phyloP scores from a whole-genome alignment of 2,797 vertebrate genomes.

The Semotilus atromaculatus region DNA sequence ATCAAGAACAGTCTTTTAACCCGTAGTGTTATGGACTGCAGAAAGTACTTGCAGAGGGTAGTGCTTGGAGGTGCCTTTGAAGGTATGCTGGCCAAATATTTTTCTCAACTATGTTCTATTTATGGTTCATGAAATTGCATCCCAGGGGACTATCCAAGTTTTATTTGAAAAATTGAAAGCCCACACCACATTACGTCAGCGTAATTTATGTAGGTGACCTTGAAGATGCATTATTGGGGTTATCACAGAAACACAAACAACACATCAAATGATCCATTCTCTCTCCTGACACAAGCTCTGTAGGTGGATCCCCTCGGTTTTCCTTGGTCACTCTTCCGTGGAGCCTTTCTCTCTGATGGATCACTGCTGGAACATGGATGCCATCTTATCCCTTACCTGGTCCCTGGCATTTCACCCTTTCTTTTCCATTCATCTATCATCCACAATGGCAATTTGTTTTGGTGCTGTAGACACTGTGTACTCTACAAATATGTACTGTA shows the following conservation, averaged over 20 bases:
- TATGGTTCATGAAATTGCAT: slow-evolving; percentile 10
- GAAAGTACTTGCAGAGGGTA: slow-evolving; percentile 1
- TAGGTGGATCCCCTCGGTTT: slow-evolving; percentile 66
- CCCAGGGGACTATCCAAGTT: slow-evolving; percentile 24
- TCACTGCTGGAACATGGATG: slow-evolving; percentile 71
- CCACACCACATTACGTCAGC: slow-evolving; percentile 17
- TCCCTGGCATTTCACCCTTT: slow-evolving; percentile 70
- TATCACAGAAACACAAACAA: slow-evolving; percentile 53
- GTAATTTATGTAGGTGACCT: slow-evolving; percentile 60
- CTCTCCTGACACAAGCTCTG: slow-evolving; percentile 56
- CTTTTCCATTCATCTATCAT: slow-evolving; percentile 69
- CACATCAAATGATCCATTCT: slow-evolving; percentile 58
- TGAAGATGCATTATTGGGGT: slow-evolving; percentile 51
- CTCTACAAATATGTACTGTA: slow-evolving; percentile 11
- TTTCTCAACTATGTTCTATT: not conserved
- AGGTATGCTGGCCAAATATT: slow-evolving; percentile 64
- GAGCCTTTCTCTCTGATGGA: slow-evolving; percentile 71
- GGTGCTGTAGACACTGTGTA: slow-evolving; percentile 21
- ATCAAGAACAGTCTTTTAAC: not conserved
- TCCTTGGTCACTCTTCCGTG: slow-evolving; percentile 67
- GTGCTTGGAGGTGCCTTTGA: slow-evolving; percentile 66
- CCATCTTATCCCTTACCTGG: slow-evolving; percentile 40
- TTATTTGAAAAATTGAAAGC: slow-evolving; percentile 48
- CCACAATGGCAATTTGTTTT: slow-evolving; percentile 66
- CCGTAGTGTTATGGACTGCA: slow-evolving; percentile 54